These are phyloP conservation scores for Temnothorax rugatulus DNA, from an alignment of 2,888 invertebrate genomes.

Conservation along the genomic window DNA sequence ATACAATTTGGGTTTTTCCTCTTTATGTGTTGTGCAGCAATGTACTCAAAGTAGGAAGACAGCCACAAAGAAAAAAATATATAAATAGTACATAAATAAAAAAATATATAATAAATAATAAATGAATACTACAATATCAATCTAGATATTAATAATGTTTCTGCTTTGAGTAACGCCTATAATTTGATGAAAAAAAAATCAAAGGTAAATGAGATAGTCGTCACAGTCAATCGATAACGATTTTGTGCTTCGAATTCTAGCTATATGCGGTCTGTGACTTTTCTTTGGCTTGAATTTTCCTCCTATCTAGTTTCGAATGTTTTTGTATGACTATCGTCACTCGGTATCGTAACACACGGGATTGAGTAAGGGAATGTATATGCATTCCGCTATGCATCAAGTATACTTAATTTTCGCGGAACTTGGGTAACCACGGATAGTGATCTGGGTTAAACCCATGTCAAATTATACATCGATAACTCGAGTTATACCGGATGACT, in stretches of 20 bases:
- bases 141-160: neutral
- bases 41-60: neutral
- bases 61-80: neutral
- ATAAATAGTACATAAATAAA: too few relatives aligned
- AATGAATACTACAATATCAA: neutral
- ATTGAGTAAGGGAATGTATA: neutral
- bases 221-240: neutral
- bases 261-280: too few relatives aligned
- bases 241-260: neutral
- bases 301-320: neutral
- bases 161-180: neutral
- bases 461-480: constrained; percentile 49
- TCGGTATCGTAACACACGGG: neutral
- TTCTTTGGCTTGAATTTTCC: too few relatives aligned
- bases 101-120: too few relatives aligned
- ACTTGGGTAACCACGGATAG: neutral
- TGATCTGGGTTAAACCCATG: constrained; percentile 28
- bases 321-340: neutral
- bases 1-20: neutral
- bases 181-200: neutral
- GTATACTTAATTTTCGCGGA: constrained; percentile 38
- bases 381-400: neutral
- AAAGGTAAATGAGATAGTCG: neutral
- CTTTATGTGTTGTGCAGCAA: neutral
- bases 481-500: constrained; percentile 33